Conservation (phyloP, 1,140 invertebrate species). For the Acromyrmex heyeri region DNA sequence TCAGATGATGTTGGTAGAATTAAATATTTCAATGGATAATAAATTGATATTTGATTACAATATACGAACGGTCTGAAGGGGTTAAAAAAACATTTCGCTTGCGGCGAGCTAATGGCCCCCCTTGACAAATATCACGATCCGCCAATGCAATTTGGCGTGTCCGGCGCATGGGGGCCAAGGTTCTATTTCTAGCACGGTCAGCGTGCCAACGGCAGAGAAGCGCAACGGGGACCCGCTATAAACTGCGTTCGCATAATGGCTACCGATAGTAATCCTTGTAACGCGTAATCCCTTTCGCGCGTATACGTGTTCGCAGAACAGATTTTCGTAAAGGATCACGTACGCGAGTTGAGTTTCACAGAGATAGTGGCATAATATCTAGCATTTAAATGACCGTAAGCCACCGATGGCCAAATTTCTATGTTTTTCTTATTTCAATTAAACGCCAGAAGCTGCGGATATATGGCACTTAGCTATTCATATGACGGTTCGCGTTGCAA, state of each 20-base stretch:
- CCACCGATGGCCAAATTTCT: neutral
- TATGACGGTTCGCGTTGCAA: conserved; percentile 16
- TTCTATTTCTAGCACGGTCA: conserved; percentile 73
- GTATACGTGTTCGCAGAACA: neutral
- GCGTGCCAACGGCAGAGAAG: conserved; percentile 73
- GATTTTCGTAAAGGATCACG: conserved; percentile 10
- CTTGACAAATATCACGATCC: no score
- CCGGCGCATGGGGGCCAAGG: conserved; percentile 52
- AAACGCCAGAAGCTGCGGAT: conserved; percentile 8
- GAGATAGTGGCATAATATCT: conserved; percentile 10
- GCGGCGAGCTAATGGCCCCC: no score
- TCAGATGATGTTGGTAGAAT: no score
- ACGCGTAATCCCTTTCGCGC: neutral
- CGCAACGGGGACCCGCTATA: conserved; percentile 73
- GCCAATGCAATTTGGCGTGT: conserved; percentile 51
- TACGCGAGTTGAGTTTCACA: neutral
- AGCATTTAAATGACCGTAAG: conserved; percentile 11
- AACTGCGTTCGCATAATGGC: conserved; percentile 49
- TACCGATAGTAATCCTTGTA: conserved; percentile 16
- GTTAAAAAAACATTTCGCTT: no score
- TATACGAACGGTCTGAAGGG: no score
- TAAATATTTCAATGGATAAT: no score
- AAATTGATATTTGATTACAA: no score
- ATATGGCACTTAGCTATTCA: conserved; percentile 24
- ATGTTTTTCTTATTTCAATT: conserved; percentile 37